A percentile compares a stretch with the other conserved stretches of the same genome.
Conservation (phyloP, 1,140 invertebrate genomes). For the Apis mellifera region Amel_HAv3.1 CM009931.2:13891501-13892000, state of each 20-base stretch:
- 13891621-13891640: slow-evolving; percentile 24
- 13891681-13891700: slow-evolving; percentile 58
- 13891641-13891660: slow-evolving; percentile 33
- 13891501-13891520: slow-evolving; percentile 4
- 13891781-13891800: slow-evolving; percentile 36
- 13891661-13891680: slow-evolving; percentile 64
- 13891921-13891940: too few species aligned
- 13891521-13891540: too few species aligned
- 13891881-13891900: not conserved
- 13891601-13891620: slow-evolving; percentile 57
- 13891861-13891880: not conserved
- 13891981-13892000: not conserved
- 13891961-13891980: too few species aligned
- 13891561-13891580: too few species aligned
- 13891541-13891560: too few species aligned
- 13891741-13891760: slow-evolving; percentile 3
- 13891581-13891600: too few species aligned
- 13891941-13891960: too few species aligned
- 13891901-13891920: not conserved
- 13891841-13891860: not conserved
- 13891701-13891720: slow-evolving; percentile 53
- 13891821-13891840: slow-evolving; percentile 5
- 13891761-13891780: not conserved
- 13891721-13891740: slow-evolving; percentile 28
- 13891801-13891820: slow-evolving; percentile 13